Evolutionary conservation across 2,888 invertebrate genomes (phyloP), one percentile per base, ranked within the genome.

Genomic region (Strigamia transsilvanica): DNA sequence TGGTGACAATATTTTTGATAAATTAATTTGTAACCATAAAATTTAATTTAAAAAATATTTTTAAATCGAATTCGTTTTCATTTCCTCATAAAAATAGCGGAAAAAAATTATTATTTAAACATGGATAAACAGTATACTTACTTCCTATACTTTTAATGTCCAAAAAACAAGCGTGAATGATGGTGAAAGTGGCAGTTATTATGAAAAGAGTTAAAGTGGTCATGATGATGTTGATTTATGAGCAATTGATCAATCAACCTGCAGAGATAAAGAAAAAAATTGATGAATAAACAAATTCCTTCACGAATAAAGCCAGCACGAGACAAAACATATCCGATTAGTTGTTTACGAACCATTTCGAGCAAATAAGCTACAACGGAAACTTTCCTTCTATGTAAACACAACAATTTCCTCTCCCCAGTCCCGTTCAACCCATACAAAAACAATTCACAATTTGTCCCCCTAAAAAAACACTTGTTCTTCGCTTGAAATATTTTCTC

Each of bases 81-180:
- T 27, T 27, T 38, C 38, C n/a, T 23, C 61, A 23, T n/a, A 1
- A 66, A 66, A n/a, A 27, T 3, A 27, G 27, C 21, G 18, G 12
- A 4, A 66, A 66, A 66, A 38, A 38, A 6, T n/a, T n/a, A 38
- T 38, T 6, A 9, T 38, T 38, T 38, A 6, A 38, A 38, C 38
- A 38, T 38, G 38, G 38, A 38, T 38, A 38, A 38, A 38, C 32
- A n/a, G 27, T 27, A 12, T 73, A 73, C 73, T 73, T 27, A 73
- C 73, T 73, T 73, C 73, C 73, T 73, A 73, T 73, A 73, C 73
- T 73, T 27, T 73, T 73, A 73, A 73, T 73, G n/a, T 32, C 73
- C 23, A 32, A 32, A 73, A 32, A 73, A 73, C 73, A 73, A 73
- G 73, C 73, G 6, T 73, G 32, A 73, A n/a, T 73, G 32, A 73